Percentiles rank a stretch among this genome's conserved stretches.
Conservation (phyloP, 2,797 vertebrate species). For the Helostoma temminkii region DNA sequence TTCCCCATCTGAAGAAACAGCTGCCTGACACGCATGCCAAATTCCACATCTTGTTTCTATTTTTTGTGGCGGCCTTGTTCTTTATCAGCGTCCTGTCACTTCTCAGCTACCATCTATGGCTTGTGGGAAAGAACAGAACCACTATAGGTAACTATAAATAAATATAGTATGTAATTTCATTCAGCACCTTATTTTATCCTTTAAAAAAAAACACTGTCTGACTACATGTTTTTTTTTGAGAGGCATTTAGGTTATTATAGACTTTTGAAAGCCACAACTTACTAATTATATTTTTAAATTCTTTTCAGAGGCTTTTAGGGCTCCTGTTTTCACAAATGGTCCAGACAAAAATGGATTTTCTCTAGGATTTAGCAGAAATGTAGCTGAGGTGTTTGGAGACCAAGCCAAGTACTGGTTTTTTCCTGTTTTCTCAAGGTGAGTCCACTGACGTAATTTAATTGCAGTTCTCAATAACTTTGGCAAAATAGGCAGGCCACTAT, state of each 20-base stretch:
- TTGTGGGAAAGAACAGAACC: conserved; percentile 95
- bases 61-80: conserved; percentile 97
- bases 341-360: conserved; percentile 95
- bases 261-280: neutral
- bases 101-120: conserved; percentile 96
- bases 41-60: conserved; percentile 97
- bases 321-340: conserved; percentile 91
- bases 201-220: no score
- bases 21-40: conserved; percentile 90
- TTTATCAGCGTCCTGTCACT: conserved; percentile 95
- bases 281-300: neutral
- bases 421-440: conserved; percentile 93
- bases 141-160: conserved; percentile 91
- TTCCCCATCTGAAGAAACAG: conserved; percentile 85
- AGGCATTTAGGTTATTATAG: no score
- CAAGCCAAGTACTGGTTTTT: conserved; percentile 91
- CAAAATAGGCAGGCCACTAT: neutral
- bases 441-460: neutral
- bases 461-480: neutral
- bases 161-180: neutral
- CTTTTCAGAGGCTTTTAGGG: conserved; percentile 91
- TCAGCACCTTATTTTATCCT: neutral
- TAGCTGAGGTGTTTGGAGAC: conserved; percentile 92
- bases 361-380: conserved; percentile 91
- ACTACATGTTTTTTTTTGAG: no score